Conservation (phyloP, 2,888 invertebrate genomes). For the Eurytoma californica region DNA sequence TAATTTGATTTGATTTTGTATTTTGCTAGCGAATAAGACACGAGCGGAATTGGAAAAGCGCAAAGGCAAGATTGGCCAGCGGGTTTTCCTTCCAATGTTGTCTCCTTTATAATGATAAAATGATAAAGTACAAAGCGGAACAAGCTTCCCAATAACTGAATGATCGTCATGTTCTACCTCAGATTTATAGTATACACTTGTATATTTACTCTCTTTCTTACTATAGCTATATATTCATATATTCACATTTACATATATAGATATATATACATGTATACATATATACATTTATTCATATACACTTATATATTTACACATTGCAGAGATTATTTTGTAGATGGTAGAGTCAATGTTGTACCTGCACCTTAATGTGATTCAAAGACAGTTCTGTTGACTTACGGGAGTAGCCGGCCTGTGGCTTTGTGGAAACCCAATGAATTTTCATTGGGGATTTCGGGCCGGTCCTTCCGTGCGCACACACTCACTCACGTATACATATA, state of each 20-base stretch:
- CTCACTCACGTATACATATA: neutral
- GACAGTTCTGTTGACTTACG: slow-evolving; percentile 27
- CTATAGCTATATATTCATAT: neutral
- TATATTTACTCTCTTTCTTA: slow-evolving; percentile 7
- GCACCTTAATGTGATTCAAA: slow-evolving; percentile 52
- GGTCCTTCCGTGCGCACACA: slow-evolving; percentile 2
- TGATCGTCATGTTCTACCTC: slow-evolving; percentile 39
- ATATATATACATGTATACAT: too few species aligned
- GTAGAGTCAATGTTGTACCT: slow-evolving; percentile 53
- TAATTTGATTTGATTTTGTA: too few species aligned
- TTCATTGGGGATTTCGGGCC: neutral
- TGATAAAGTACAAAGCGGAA: slow-evolving; percentile 37
- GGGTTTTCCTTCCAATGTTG: too few species aligned
- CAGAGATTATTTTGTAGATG: slow-evolving; percentile 48
- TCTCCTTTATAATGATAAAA: neutral
- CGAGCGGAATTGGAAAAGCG: too few species aligned
- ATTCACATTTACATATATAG: too few species aligned
- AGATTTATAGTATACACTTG: slow-evolving; percentile 1
- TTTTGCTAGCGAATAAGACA: too few species aligned
- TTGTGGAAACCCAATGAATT: slow-evolving; percentile 12
- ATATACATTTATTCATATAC: slow-evolving; percentile 10
- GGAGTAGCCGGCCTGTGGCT: slow-evolving; percentile 1
- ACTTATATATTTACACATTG: slow-evolving; percentile 13
- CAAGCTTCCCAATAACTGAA: neutral
- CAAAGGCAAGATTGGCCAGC: too few species aligned